phyloP scores from a whole-genome alignment of 35 echinoderm and acorn worm species.

The Nesometra sesokonis region DNA sequence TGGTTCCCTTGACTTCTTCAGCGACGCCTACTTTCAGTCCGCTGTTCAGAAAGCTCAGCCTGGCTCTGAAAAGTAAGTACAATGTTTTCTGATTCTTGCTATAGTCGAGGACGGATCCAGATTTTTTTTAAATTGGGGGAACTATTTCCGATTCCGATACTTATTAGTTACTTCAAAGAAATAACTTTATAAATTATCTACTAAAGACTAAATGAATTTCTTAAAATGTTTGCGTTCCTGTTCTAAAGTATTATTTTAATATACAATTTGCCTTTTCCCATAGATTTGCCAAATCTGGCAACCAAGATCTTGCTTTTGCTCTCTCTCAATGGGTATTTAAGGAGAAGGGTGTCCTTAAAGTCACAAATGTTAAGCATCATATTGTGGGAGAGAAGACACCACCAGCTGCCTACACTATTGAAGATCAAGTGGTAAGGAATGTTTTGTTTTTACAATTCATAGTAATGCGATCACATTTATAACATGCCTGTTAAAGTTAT shows the following conservation, averaged over 20 bases:
- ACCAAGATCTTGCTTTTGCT: conserved; percentile 69
- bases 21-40: conserved; percentile 78
- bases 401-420: conserved; percentile 79
- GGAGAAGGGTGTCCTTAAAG: conserved; percentile 78
- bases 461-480: too few relatives aligned
- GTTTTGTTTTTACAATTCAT: conserved; percentile 2
- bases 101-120: too few relatives aligned
- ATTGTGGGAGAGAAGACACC: conserved; percentile 59
- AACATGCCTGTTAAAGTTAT: too few relatives aligned
- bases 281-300: conserved; percentile 76
- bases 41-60: conserved; percentile 64
- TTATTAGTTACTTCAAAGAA: too few relatives aligned
- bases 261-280: neutral
- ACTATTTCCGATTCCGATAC: too few relatives aligned
- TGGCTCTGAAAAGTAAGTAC: conserved; percentile 50
- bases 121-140: too few relatives aligned
- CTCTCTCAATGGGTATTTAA: conserved; percentile 91
- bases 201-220: too few relatives aligned
- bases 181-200: too few relatives aligned
- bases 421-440: conserved; percentile 83
- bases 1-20: conserved; percentile 90
- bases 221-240: too few relatives aligned
- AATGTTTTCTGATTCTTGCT: too few relatives aligned
- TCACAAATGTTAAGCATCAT: conserved; percentile 71
- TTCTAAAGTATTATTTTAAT: too few relatives aligned